Evolutionary conservation across 1,140 invertebrate species (phyloP).

Genomic region (Zaprionus tsacasi): DNA sequence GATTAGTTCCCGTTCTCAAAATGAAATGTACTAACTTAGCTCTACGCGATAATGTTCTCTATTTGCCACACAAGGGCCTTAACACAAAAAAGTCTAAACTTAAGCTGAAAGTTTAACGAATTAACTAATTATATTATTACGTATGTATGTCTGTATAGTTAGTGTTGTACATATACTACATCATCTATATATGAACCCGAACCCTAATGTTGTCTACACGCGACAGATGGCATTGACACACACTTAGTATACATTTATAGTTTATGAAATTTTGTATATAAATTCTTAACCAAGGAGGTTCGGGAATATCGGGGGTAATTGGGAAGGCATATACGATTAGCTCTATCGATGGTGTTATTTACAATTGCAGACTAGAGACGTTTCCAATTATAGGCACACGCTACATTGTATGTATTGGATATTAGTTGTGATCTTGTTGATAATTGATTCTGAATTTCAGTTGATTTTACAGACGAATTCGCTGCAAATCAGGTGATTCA

Average conservation of each 20-base stretch:
- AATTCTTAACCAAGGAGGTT: neutral
- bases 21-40: neutral
- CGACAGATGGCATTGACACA: constrained; percentile 6
- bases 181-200: neutral
- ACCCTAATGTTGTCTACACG: neutral
- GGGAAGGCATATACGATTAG: constrained; percentile 53
- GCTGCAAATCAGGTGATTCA: constrained; percentile 68
- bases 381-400: constrained; percentile 43
- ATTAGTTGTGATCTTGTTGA: constrained; percentile 9
- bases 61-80: too few relatives aligned
- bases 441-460: constrained; percentile 3
- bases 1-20: constrained; percentile 1
- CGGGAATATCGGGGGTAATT: neutral
- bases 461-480: constrained; percentile 39
- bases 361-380: constrained; percentile 78
- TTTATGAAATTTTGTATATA: constrained; percentile 1
- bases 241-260: constrained; percentile 2
- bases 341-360: constrained; percentile 79
- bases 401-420: constrained; percentile 24
- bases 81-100: neutral
- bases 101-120: neutral
- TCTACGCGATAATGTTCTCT: neutral
- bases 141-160: neutral
- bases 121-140: neutral
- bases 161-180: constrained; percentile 1